Evolutionary conservation across 2,888 invertebrate genomes (phyloP), one percentile per base, ranked within the genome.

Genomic region (Baccha elongata): DNA sequence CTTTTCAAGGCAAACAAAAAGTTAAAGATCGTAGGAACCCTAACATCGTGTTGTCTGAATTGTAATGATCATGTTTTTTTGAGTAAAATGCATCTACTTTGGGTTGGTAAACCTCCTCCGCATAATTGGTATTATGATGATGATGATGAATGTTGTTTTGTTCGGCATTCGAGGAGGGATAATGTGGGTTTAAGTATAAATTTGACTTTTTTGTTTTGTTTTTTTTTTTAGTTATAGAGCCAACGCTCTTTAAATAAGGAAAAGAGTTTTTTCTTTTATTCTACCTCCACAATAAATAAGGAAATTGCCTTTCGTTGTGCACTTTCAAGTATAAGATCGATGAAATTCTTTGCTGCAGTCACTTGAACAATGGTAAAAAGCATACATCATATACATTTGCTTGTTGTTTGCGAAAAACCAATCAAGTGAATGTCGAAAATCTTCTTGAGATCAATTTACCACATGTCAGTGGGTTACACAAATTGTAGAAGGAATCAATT

Each of bases 61-160:
- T 72, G 76, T 76, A 76, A 83, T 83, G 72, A 72, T 76, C 81
- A 83, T 83, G 81, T 71, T 65, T 53, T 65, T 65, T 32, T 53
- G 60, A 75, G 60, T 65, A 58, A 42, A 67, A 60, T 52, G 50
- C 55, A 76, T 69, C 76, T 76, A 64, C 58, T 69, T 69, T 55
- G 68, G 60, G 40, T 44, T 60, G 15, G 42, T 26, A 42, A 48
- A 17, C 72, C 76, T 72, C 81, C 76, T 76, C 72, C 76, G 62
- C 76, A 81, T 76, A 76, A 76, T 75, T 71, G 75, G 29, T 44
- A 46, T 81, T 71, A 60, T 60, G 60, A 52, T 52, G 29, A 64
- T 50, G 79, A 69, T 53, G 65, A 75, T 58, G 80, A 69, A 62
- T 75, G 55, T 65, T 64, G 60, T 60, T 52, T 65, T 64, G 60